Evolutionary conservation across 2,797 vertebrate species (phyloP).

Genomic region (Poecilia velifera): DNA sequence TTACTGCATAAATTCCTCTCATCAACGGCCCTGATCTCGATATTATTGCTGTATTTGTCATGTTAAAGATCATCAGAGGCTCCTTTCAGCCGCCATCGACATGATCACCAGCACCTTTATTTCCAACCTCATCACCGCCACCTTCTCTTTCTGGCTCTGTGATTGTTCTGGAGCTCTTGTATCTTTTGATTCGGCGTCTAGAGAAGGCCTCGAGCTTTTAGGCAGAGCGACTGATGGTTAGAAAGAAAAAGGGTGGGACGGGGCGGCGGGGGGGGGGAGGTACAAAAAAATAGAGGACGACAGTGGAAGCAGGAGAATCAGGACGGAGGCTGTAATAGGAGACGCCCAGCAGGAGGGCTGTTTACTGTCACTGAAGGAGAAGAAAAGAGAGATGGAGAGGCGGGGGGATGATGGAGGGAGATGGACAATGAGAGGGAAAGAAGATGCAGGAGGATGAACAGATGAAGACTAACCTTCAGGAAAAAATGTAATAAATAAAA

Average conservation of each 20-base stretch:
- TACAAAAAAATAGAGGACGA: slow-evolving; percentile 15
- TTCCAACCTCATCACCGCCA: slow-evolving; percentile 31
- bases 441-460: slow-evolving; percentile 46
- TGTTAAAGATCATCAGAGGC: slow-evolving; percentile 33
- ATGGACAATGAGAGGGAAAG: slow-evolving; percentile 35
- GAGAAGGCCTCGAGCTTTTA: slow-evolving; percentile 68
- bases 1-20: neutral
- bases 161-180: slow-evolving; percentile 62
- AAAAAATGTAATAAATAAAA: slow-evolving; percentile 16
- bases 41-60: slow-evolving; percentile 22
- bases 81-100: neutral
- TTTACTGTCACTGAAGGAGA: slow-evolving; percentile 83
- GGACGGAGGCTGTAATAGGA: slow-evolving; percentile 92
- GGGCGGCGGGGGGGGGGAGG: neutral
- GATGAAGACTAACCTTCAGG: slow-evolving; percentile 17
- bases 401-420: slow-evolving; percentile 22
- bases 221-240: slow-evolving; percentile 51
- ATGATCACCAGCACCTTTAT: slow-evolving; percentile 28
- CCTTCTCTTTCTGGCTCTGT: slow-evolving; percentile 39
- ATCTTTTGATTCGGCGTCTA: slow-evolving; percentile 51
- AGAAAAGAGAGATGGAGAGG: slow-evolving; percentile 31
- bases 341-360: slow-evolving; percentile 87
- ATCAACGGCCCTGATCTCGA: neutral
- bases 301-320: slow-evolving; percentile 64
- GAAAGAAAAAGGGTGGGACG: slow-evolving; percentile 27